A percentile compares a stretch with the other conserved stretches of the same genome.
These are phyloP conservation scores for Dicranocentrus wangi DNA, from an alignment of 2,888 invertebrate species.

Conservation along the genomic window DNA sequence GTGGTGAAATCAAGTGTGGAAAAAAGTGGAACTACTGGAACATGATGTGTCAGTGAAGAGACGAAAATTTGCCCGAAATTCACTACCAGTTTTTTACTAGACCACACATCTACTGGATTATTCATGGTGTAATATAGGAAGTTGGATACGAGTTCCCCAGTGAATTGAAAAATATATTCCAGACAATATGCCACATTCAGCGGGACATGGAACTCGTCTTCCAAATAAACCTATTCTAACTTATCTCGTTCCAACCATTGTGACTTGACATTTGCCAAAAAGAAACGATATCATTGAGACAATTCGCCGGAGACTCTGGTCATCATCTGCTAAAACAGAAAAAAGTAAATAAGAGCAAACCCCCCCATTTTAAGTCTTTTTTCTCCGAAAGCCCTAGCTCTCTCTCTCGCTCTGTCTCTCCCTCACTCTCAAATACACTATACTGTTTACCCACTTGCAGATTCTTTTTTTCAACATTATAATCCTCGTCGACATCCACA, in stretches of 20 bases:
- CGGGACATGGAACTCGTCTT: constrained; percentile 14
- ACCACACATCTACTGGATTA: constrained; percentile 62
- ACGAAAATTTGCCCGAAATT: constrained; percentile 15
- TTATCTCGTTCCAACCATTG: constrained; percentile 6
- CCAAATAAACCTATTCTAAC: constrained; percentile 7
- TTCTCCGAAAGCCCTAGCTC: too few species aligned
- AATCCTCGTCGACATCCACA: too few species aligned
- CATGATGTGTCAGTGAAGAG: not conserved
- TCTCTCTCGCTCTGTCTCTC: too few species aligned
- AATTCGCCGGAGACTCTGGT: constrained; percentile 25
- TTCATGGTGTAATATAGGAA: constrained; percentile 36
- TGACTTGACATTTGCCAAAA: constrained; percentile 64
- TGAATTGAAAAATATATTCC: too few species aligned
- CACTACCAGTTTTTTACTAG: too few species aligned
- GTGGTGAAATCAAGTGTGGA: not conserved
- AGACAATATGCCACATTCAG: too few species aligned
- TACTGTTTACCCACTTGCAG: too few species aligned
- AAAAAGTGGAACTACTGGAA: constrained; percentile 44
- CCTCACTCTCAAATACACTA: too few species aligned
- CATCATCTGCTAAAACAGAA: constrained; percentile 1
- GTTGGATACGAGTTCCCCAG: not conserved
- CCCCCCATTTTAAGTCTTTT: too few species aligned
- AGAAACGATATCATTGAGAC: not conserved
- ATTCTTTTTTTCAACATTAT: too few species aligned
- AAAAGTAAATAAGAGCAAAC: not conserved